phyloP scores from a whole-genome alignment of 2,113 vertebrate genomes.

The Trichechus manatus region DNA sequence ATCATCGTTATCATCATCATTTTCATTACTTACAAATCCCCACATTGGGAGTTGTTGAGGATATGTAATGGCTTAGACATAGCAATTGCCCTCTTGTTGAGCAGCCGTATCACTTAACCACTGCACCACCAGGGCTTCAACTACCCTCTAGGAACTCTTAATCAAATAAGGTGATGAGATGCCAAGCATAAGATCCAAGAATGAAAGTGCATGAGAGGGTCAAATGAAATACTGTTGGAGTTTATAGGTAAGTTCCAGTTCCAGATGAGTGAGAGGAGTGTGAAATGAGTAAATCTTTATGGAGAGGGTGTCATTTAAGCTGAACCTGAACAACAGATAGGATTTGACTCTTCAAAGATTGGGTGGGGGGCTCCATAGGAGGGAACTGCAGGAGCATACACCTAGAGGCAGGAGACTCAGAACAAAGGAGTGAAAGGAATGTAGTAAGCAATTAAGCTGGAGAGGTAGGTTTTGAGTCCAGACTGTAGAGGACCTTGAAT shows the following conservation, averaged over 20 bases:
- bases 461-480: not conserved
- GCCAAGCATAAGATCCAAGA: not conserved
- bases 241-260: constrained; percentile 7
- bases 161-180: constrained; percentile 38
- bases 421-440: not conserved
- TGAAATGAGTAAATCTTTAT: constrained; percentile 13
- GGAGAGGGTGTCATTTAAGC: not conserved
- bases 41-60: not conserved
- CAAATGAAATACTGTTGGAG: not conserved
- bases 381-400: not conserved
- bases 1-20: not conserved
- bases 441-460: not conserved
- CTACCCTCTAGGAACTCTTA: not conserved
- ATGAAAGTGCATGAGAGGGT: not conserved
- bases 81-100: not conserved
- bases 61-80: constrained; percentile 18
- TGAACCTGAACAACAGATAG: not conserved
- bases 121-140: too few species aligned
- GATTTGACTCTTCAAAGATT: not conserved
- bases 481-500: constrained; percentile 8
- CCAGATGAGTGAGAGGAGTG: not conserved
- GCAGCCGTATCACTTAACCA: too few species aligned
- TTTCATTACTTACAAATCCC: constrained; percentile 4
- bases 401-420: not conserved
- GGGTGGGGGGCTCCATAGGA: not conserved